Base-by-base conservation (phyloP, 1,140 invertebrate genomes). In the Meteorus sp. region DNA sequence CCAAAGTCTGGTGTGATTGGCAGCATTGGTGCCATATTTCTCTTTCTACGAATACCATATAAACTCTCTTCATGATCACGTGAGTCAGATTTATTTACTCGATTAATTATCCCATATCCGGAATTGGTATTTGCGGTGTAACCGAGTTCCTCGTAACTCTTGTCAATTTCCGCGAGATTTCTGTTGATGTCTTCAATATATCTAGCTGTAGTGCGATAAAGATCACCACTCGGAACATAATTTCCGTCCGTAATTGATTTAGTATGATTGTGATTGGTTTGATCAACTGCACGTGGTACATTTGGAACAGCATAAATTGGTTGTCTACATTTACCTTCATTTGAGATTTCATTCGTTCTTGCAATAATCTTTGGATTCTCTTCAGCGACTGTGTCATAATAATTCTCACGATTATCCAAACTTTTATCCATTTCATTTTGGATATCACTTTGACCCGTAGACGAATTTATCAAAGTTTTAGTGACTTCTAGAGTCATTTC, bases 171-270 rank as follows among this genome's bases (percentile, higher is more conserved):
- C 0, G 75, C 75, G 3, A 79, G 68, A 55, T 79, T 79, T 1
- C 64, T 61, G 45, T 79, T 79, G n/a, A 77, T 75, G 33, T 77
- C 75, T 35, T 77, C 75, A 54, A 78, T 77, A 56, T 77, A 77
- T 39, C 64, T 67, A 0, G 67, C 69, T 2, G 74, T 75, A 25
- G 71, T 74, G 3, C 72, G 63, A 17, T 74, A 76, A 1, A 76
- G 64, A 65, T 76, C 74, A n/a, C 74, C 74, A 31, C 74, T 76
- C 0, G 72, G 71, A 0, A 76, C 71, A 45, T 77, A 76, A 60
- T 78, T 76, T 0, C 66, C 66, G 13, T 74, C 69, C 2, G 58
- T 57, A 1, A 22, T 54, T 4, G 35, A 20, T 37, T 62, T 51
- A 25, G 19, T 31, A 41, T 64, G 47, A 31, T 41, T 20, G n/a